These are phyloP conservation scores for Hydropsyche tenuis DNA, from an alignment of 1,140 invertebrate species.

Conservation along the genomic window DNA sequence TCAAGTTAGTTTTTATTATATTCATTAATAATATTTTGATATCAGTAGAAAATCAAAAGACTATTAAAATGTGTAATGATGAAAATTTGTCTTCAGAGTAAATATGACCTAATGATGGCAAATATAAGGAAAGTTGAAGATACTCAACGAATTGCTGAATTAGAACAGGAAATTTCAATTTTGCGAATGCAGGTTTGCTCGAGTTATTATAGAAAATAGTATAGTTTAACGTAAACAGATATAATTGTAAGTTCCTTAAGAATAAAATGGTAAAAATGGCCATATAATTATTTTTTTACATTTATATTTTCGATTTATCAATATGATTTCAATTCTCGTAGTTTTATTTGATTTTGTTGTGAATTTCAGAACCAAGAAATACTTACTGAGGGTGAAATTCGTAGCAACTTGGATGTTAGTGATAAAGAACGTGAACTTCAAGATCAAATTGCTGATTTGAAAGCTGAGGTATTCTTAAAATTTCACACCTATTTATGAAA, in stretches of 20 bases:
- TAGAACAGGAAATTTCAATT: slow-evolving; percentile 92
- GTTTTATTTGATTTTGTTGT: too few species aligned
- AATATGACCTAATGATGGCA: slow-evolving; percentile 94
- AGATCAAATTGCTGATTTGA: slow-evolving; percentile 84
- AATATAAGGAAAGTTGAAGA: slow-evolving; percentile 94
- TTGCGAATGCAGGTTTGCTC: slow-evolving; percentile 87
- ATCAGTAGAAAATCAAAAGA: background rate
- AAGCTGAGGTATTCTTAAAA: slow-evolving; percentile 76
- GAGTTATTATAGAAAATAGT: too few species aligned
- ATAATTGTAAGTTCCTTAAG: too few species aligned
- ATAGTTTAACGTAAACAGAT: too few species aligned
- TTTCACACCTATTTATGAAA: slow-evolving; percentile 11
- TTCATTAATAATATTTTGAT: background rate
- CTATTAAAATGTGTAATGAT: background rate
- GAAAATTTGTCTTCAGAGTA: slow-evolving; percentile 67
- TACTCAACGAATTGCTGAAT: slow-evolving; percentile 90
- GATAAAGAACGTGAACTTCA: slow-evolving; percentile 83
- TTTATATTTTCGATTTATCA: too few species aligned
- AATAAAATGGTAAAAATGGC: too few species aligned
- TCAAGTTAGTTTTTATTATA: slow-evolving; percentile 60
- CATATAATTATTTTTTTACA: too few species aligned
- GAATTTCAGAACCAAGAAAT: slow-evolving; percentile 82
- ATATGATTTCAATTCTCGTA: too few species aligned
- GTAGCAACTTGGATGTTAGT: slow-evolving; percentile 77
- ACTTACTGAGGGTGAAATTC: slow-evolving; percentile 81